Evolutionary conservation across 2,113 vertebrate genomes (phyloP), one percentile per base, ranked within the genome.

Genomic region (Poeciliopsis occidentalis): DNA sequence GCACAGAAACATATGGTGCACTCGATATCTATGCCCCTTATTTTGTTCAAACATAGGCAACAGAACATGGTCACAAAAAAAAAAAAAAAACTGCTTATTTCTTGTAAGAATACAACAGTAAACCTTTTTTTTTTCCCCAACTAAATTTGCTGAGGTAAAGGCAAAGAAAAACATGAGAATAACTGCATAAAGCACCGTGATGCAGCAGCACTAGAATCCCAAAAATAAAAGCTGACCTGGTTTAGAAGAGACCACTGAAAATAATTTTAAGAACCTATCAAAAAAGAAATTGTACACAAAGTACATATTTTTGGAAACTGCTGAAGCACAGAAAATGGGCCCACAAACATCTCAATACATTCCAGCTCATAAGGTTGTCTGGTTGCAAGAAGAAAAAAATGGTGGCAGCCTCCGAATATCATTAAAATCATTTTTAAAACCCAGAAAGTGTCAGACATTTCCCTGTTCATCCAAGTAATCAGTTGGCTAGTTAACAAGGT

Each of bases 1-100:
- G 70, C 76, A 86, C 68, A 29, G 78, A 54, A 60, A 64, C 89
- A 91, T 89, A 89, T 89, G 89, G 83, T 71, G 72, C 62, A 76
- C 74, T 64, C 73, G 76, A 88, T 87, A 86, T 72, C 75, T 57
- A 73, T 70, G 51, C 51, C 51, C 8, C 51, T 57, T 57, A 47
- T 57, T 22, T n/a, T n/a, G 75, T 29, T 74, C 69, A 71, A 67
- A 30, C 62, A 69, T 67, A 30, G 60, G 67, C 72, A 47, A 86
- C 54, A 4, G 71, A 6, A 54, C 44, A 44, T 12, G 1, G 22
- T n/a, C 51, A 54, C 47, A 8, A 1, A 29, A 29, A 29, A 10
- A 7, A 22, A 24, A 57, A 57, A 57, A n/a, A n/a, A 41, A 12
- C 39, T 41, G 51, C 24, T n/a, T 8, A 57, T 0, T n/a, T 8